phyloP scores from a whole-genome alignment of 2,888 invertebrate species.

The Pedicia rivosa region DNA sequence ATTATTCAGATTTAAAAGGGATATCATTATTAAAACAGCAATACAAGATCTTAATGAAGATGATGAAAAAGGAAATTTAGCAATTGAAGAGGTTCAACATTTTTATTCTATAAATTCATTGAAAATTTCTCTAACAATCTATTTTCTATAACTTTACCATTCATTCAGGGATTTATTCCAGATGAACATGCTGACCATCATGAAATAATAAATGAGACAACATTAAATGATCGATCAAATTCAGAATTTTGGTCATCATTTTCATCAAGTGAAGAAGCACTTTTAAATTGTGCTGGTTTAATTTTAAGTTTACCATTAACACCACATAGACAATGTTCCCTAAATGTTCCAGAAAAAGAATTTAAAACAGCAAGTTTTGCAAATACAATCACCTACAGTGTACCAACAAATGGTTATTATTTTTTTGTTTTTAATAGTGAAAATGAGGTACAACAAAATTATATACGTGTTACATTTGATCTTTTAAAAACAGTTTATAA shows the following conservation, averaged over 20 bases:
- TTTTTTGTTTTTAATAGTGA: slow-evolving; percentile 73
- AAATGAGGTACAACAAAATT: slow-evolving; percentile 58
- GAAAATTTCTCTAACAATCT: not conserved
- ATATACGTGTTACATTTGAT: slow-evolving; percentile 49
- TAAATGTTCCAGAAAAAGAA: slow-evolving; percentile 28
- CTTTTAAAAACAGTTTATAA: slow-evolving; percentile 56
- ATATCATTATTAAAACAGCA: slow-evolving; percentile 35
- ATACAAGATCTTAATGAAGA: slow-evolving; percentile 37
- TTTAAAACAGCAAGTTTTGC: slow-evolving; percentile 35
- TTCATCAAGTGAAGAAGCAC: slow-evolving; percentile 62
- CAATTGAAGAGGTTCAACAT: slow-evolving; percentile 49
- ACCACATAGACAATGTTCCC: slow-evolving; percentile 40
- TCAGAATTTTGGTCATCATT: slow-evolving; percentile 70
- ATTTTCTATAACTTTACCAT: not conserved
- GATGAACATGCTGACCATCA: slow-evolving; percentile 50
- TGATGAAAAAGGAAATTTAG: slow-evolving; percentile 42
- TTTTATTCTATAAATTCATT: slow-evolving; percentile 26
- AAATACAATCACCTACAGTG: slow-evolving; percentile 54
- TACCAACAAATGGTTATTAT: slow-evolving; percentile 61
- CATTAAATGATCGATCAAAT: slow-evolving; percentile 51
- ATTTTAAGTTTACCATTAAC: slow-evolving; percentile 54
- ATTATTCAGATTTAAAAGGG: slow-evolving; percentile 29
- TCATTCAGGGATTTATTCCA: slow-evolving; percentile 39
- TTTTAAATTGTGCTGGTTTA: slow-evolving; percentile 55
- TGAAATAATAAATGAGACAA: slow-evolving; percentile 45